Evolutionary conservation across 2,888 invertebrate genomes (phyloP), one percentile per base, ranked within the genome.

Genomic region (Eilema sororculum): DNA sequence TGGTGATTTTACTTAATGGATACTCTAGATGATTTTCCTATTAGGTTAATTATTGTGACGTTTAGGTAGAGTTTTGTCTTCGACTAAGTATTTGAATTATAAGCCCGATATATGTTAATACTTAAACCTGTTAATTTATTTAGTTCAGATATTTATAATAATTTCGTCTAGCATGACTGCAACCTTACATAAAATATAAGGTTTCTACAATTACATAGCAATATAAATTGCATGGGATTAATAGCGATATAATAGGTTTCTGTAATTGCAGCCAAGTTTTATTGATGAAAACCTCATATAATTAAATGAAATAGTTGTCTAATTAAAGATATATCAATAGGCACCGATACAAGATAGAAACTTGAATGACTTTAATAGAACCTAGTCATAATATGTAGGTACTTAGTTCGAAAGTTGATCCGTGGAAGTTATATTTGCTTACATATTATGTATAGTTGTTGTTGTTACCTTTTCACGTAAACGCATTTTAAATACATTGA

Each of bases 141-240:
- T 6, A 33, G 30, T 33, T 33, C 30, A 8, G 5, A 33, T 33
- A 33, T 1, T 33, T 33, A 33, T 4, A 33, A 33, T 33, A 46
- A 46, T 6, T 46, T 5, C 20, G 5, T 20, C 20, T 6, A 46
- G 6, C 20, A 20, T 46, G 46, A 46, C 46, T 46, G 46, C 46
- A 46, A 46, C 52, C n/a, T 52, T 52, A 52, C 52, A n/a, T 52
- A n/a, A 52, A 52, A n/a, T n/a, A 52, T 52, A n/a, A 52, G 52
- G 52, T 52, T 52, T 52, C 52, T 52, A n/a, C 52, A 52, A 52
- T 52, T 52, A 52, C n/a, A 6, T 0, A n/a, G 52, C 8, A n/a
- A 9, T 52, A n/a, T 52, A n/a, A 52, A 52, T 52, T 52, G n/a
- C n/a, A 52, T 4, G n/a, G n/a, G 20, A n/a, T 52, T 52, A n/a